Evolutionary conservation across 2,888 invertebrate genomes (phyloP).

Genomic region (Caenorhabditis sp.): DNA sequence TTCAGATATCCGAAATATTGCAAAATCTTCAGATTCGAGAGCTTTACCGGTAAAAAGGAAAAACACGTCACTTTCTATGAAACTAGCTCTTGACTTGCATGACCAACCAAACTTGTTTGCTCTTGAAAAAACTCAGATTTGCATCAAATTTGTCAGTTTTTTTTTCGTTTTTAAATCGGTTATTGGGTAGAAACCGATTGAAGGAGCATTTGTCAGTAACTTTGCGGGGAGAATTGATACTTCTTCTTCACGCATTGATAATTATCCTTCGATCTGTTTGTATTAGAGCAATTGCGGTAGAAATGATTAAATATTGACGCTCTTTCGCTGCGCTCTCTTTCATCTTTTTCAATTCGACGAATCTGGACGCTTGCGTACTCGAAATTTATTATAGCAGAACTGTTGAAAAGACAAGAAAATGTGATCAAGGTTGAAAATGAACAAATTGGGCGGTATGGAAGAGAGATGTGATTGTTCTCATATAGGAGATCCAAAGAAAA

Average conservation of each 20-base stretch:
- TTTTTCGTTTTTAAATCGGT: background rate
- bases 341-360: background rate
- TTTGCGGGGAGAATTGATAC: conserved; percentile 35
- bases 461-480: background rate
- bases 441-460: background rate
- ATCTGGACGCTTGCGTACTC: background rate
- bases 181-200: background rate
- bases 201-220: background rate
- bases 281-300: conserved; percentile 27
- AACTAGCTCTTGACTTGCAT: too few relatives aligned
- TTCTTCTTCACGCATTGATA: conserved; percentile 53
- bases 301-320: conserved; percentile 50
- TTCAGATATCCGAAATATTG: too few relatives aligned
- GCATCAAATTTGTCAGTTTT: conserved; percentile 4
- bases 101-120: conserved; percentile 10
- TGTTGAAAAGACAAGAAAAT: background rate
- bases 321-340: conserved; percentile 7
- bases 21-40: too few relatives aligned
- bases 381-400: background rate
- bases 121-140: conserved; percentile 3
- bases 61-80: too few relatives aligned
- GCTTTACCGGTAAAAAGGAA: too few relatives aligned
- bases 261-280: conserved; percentile 38
- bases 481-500: conserved; percentile 15
- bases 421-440: background rate